Evolutionary conservation across 2,888 invertebrate species (phyloP), one percentile per base, ranked within the genome.

Genomic region (Allolobophora icterica): DNA sequence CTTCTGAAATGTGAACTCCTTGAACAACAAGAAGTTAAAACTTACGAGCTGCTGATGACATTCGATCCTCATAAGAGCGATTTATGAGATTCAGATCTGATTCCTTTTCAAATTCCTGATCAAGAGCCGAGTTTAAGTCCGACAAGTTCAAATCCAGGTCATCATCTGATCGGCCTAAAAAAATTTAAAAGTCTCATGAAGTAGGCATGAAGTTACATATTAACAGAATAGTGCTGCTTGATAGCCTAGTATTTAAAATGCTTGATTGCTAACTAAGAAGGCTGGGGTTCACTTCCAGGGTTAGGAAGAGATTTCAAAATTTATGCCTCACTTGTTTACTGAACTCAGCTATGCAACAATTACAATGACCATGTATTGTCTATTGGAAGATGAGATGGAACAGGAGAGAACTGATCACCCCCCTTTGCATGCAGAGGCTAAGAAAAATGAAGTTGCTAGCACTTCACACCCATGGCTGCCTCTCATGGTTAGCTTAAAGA

Each of bases 121-220:
- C 87, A 35, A 87, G 87, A 38, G 87, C 87, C 24, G 87, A 87
- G 87, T 87, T 87, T 34, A 87, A 38, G 35, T 87, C 87, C 0
- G 87, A 87, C 87, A 87, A 87, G 38, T 87, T 87, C 34, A 87
- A 24, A 87, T 87, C 87, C 8, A 87, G 87, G n/a, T 87, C 87
- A 87, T 87, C 87, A 35, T 87, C 87, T 87, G 87, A 34, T 24
- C 34, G 38, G 38, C 38, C 87, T 87, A 87, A 87, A 52, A 52
- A 21, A 71, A 71, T 71, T n/a, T 52, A 21, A 17, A 71, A 71
- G 71, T 71, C 71, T 71, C 71, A n/a, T n/a, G n/a, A 71, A 71
- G 6, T 24, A 71, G 30, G 71, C 30, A n/a, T 8, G n/a, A 30
- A 71, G 30, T n/a, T n/a, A 71, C n/a, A n/a, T 71, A 71, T n/a